Percentiles rank a stretch among this genome's conserved stretches.
These are phyloP conservation scores for Plusia festucae DNA, from an alignment of 2,888 invertebrate genomes.

Conservation along the genomic window DNA sequence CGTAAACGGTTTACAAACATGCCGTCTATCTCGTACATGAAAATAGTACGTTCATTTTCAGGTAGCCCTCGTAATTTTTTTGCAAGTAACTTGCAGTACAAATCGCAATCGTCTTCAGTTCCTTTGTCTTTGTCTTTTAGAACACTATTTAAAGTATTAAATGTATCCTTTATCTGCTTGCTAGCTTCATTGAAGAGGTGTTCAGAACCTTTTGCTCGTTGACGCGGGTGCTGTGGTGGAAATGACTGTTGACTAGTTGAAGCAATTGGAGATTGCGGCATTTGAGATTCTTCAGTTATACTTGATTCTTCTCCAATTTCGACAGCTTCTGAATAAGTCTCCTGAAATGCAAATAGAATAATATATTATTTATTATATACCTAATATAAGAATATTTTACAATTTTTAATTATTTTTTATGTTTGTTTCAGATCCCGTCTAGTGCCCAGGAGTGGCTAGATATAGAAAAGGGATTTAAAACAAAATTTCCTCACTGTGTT, in stretches of 20 bases:
- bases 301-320: background rate
- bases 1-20: constrained; percentile 35
- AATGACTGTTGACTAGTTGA: constrained; percentile 5
- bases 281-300: constrained; percentile 9
- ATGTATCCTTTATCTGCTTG: too few relatives aligned
- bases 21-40: constrained; percentile 47
- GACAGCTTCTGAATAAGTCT: too few relatives aligned
- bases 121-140: constrained; percentile 3
- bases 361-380: background rate
- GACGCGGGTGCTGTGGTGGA: constrained; percentile 7
- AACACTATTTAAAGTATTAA: constrained; percentile 23
- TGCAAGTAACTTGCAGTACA: constrained; percentile 27
- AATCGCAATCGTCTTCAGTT: constrained; percentile 18
- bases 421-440: background rate
- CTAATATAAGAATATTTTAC: background rate
- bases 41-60: constrained; percentile 35
- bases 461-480: constrained; percentile 19
- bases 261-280: constrained; percentile 2
- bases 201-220: constrained; percentile 4
- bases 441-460: constrained; percentile 15
- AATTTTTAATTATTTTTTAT: background rate
- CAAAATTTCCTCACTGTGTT: constrained; percentile 35
- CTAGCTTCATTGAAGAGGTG: background rate
- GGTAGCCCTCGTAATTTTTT: constrained; percentile 49
- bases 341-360: too few relatives aligned